These are phyloP conservation scores for Enteromius radiatus DNA, from an alignment of 2,797 vertebrate species.

Conservation along the genomic window DNA sequence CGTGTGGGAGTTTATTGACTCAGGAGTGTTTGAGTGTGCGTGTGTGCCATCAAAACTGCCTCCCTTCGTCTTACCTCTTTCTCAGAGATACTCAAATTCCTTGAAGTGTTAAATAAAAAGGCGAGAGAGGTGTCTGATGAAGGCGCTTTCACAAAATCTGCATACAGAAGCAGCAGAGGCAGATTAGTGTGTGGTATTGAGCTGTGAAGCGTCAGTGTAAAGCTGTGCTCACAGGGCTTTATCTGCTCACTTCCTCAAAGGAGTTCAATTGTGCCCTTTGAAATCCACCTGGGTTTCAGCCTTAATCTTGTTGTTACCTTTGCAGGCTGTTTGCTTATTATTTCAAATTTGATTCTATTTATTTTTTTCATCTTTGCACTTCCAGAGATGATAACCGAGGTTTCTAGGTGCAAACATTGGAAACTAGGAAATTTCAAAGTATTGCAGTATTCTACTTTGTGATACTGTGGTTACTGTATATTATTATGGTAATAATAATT, in stretches of 20 bases:
- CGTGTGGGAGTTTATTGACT: constrained; percentile 16
- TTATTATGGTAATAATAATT: neutral
- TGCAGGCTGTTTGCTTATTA: constrained; percentile 28
- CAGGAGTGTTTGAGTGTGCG: neutral
- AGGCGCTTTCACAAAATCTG: constrained; percentile 36
- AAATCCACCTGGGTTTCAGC: constrained; percentile 49
- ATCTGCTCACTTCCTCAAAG: constrained; percentile 50
- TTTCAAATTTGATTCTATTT: constrained; percentile 7
- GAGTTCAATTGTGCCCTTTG: constrained; percentile 46
- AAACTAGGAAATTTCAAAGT: neutral
- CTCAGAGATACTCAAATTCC: constrained; percentile 23
- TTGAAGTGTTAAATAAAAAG: constrained; percentile 56
- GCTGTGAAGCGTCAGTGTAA: constrained; percentile 42
- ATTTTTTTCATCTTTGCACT: neutral
- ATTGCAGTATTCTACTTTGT: neutral
- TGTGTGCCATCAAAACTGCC: neutral
- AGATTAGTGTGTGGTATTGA: constrained; percentile 62
- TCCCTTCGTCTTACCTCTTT: constrained; percentile 13
- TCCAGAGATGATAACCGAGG: neutral
- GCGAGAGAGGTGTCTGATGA: constrained; percentile 41
- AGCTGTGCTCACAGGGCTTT: constrained; percentile 46
- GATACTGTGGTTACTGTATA: neutral
- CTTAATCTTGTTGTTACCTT: constrained; percentile 30
- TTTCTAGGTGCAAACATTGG: neutral
- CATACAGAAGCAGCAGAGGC: constrained; percentile 27